Evolutionary conservation across 2,888 invertebrate species (phyloP), one percentile per base, ranked within the genome.

Genomic region (Dorcus parallelipipedus): DNA sequence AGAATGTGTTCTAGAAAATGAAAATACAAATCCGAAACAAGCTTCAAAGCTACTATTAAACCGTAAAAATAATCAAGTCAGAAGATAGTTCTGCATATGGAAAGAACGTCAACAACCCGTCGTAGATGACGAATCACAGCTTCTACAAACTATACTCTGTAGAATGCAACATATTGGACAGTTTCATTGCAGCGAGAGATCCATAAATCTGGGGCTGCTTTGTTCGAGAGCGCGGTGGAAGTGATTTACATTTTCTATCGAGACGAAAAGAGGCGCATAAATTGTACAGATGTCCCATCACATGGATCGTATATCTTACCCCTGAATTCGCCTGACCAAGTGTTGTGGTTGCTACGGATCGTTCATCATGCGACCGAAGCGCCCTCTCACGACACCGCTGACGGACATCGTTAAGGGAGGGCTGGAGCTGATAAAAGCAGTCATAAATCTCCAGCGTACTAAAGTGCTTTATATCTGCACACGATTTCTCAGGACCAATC

Each of bases 201-300:
- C 68, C 67, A 71, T 71, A 71, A 71, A 71, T 71, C 68, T 63
- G 51, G 56, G 50, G 49, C 39, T 63, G 65, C 65, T 66, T 65
- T 66, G 64, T 66, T 66, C 59, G 54, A 58, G 52, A 52, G 45
- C 45, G 45, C 45, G 45, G 17, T 23, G 9, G 45, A 45, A 9
- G 9, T 75, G 76, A 77, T 76, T 75, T 76, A 76, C 76, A 73
- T 74, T 71, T 74, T 73, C 75, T 73, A 75, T 74, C 72, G 71
- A 66, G 68, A 70, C 71, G 71, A 71, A 73, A 73, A 76, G 74
- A 72, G 75, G 71, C 68, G 70, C 72, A 76, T 76, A 76, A 76
- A 77, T 76, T 74, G 72, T 70, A 70, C 73, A 73, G 73, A 75
- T 75, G 76, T 76, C 73, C 73, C 70, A 71, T 74, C 70, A 75